Base-by-base conservation (phyloP, 1,140 invertebrate genomes). In the Homalodisca vitripennis region DNA sequence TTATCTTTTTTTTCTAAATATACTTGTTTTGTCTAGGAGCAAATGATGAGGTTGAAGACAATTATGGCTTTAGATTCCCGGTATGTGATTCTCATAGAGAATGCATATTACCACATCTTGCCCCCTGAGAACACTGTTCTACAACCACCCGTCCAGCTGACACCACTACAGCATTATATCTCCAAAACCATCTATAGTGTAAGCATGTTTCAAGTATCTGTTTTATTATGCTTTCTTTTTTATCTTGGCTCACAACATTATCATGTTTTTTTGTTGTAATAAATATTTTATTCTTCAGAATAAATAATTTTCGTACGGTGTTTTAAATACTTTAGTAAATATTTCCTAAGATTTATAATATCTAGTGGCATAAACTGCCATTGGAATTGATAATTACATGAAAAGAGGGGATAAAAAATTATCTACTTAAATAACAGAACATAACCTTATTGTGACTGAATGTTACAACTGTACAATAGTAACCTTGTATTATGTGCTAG, bases 31-130 rank as follows among this genome's bases (percentile, higher is more conserved):
- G 81, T 32, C n/a, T 72, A 86, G 75, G 96, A 98, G 73, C 95
- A 98, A 80, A 98, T 98, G 95, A 97, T 98, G 91, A 86, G 96
- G 57, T 93, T 97, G 77, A 98, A 98, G 79, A 87, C 90, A 14
- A 92, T 95, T 0, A 91, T 93, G 72, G 89, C 92, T 22, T 81
- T 98, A 69, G 96, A 98, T 78, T 92, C 90, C 0, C 84, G 95
- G 0, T 98, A 98, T 78, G 89, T 92, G 1, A 96, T 93, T 0
- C 96, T 98, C 17, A 97, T 99, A 57, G 97, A 98, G 82, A 98
- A 98, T 80, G 95, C 96, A 0, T 98, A 95, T 79, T 98, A 97
- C 80, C 93, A 93, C 77, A 94, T 98, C 0, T 95, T 96, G 81
- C 96, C 96, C 10, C 94, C 95, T 0, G 95, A 98, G 77, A 82